Conservation (phyloP, 2,113 vertebrate genomes). For the Xiphias gladius region DNA sequence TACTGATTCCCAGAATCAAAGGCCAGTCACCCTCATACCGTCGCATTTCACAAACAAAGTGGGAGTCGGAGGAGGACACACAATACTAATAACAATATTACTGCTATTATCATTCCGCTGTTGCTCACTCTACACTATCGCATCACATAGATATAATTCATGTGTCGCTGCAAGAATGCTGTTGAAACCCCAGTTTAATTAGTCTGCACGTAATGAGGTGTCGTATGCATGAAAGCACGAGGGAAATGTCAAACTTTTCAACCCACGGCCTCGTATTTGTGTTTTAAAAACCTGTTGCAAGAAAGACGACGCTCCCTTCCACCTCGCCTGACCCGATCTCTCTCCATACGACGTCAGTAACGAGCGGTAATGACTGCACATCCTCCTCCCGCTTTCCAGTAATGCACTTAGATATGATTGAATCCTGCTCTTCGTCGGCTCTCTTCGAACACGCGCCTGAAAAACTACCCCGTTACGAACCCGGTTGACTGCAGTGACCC, state of each 20-base stretch:
- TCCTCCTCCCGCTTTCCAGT: conserved; percentile 39
- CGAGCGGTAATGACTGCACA: conserved; percentile 24
- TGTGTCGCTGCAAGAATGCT: conserved; percentile 21
- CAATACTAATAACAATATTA: conserved; percentile 47
- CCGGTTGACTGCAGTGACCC: conserved; percentile 50
- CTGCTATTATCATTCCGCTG: conserved; percentile 60
- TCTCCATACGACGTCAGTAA: not conserved
- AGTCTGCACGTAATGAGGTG: not conserved
- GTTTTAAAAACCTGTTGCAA: not conserved
- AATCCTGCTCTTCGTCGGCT: conserved; percentile 43
- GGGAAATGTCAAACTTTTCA: not conserved
- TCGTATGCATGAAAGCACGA: not conserved
- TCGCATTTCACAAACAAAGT: conserved; percentile 46
- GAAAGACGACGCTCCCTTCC: not conserved
- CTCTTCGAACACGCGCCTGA: conserved; percentile 45
- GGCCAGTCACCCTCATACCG: conserved; percentile 35
- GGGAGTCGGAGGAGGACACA: conserved; percentile 42
- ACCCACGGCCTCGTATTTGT: not conserved
- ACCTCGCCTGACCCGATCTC: conserved; percentile 31
- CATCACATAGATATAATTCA: conserved; percentile 50
- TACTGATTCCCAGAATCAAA: conserved; percentile 55
- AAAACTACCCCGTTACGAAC: conserved; percentile 43
- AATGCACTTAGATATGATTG: conserved; percentile 44
- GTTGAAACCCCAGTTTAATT: conserved; percentile 15
- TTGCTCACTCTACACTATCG: conserved; percentile 30